A percentile compares a stretch with the other conserved stretches of the same genome.
These are phyloP conservation scores for Actinernus sp. DNA, from an alignment of 92 coral and sea anemone genomes.

Conservation along the genomic window DNA sequence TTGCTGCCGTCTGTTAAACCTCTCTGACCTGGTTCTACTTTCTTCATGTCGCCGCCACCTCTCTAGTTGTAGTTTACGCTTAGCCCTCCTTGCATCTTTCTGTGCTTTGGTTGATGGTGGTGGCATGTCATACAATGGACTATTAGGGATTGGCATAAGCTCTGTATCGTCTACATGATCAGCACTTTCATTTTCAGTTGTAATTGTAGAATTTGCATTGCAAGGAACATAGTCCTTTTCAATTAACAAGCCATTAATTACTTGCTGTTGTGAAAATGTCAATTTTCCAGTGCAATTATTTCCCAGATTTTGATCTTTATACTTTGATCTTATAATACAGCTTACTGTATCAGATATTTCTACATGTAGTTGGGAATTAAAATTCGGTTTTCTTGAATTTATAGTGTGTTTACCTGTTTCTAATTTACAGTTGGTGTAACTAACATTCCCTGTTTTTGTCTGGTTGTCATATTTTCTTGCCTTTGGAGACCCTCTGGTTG, in stretches of 20 bases:
- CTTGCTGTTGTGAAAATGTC: neutral
- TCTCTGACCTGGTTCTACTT: slow-evolving; percentile 57
- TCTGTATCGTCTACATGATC: neutral
- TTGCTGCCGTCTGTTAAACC: slow-evolving; percentile 16
- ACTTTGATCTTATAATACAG: no score
- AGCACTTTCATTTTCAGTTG: neutral
- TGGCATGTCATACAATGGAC: slow-evolving; percentile 76
- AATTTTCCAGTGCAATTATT: neutral
- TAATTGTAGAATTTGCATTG: neutral
- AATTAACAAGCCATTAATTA: neutral
- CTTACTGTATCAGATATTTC: neutral
- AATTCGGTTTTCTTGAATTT: no score
- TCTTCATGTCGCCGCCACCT: slow-evolving; percentile 66
- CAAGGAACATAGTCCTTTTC: neutral
- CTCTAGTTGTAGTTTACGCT: slow-evolving; percentile 63
- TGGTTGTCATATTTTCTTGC: no score
- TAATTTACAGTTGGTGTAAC: neutral
- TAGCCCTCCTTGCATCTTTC: slow-evolving; percentile 63
- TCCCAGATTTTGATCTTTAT: no score
- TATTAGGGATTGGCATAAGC: slow-evolving; percentile 8
- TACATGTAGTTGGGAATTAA: no score
- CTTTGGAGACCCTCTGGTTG: neutral
- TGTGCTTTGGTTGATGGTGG: slow-evolving; percentile 78
- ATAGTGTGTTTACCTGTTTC: no score
- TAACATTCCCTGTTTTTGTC: neutral